Percentiles rank a stretch among this genome's conserved stretches.
phyloP scores from a whole-genome alignment of 2,888 invertebrate genomes.

The Clivina fossor region DNA sequence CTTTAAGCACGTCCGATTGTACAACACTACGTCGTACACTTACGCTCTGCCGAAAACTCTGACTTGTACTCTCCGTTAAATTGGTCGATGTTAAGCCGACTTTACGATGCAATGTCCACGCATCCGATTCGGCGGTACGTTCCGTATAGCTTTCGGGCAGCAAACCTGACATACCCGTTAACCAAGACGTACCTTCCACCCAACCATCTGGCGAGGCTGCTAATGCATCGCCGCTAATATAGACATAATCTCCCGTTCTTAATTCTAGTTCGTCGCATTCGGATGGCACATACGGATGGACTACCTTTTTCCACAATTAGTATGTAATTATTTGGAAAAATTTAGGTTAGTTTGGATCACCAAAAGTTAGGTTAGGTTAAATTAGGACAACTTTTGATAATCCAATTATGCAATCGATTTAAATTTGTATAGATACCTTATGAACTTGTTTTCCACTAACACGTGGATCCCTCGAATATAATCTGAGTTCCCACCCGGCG shows the following conservation, averaged over 20 bases:
- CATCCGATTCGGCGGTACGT: constrained; percentile 84
- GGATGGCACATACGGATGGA: constrained; percentile 73
- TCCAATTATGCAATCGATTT: no score
- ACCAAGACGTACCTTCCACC: constrained; percentile 83
- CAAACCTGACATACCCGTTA: constrained; percentile 77
- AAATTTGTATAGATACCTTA: constrained; percentile 45
- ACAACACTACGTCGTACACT: constrained; percentile 30
- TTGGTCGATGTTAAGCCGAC: constrained; percentile 55
- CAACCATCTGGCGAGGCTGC: constrained; percentile 80
- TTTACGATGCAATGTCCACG: constrained; percentile 85
- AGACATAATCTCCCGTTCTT: constrained; percentile 83
- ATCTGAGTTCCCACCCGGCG: constrained; percentile 79
- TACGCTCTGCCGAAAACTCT: constrained; percentile 45
- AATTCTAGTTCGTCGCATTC: constrained; percentile 84
- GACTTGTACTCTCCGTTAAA: constrained; percentile 49
- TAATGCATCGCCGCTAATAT: constrained; percentile 73
- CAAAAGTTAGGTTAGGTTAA: no score
- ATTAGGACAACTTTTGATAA: no score
- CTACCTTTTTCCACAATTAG: constrained; percentile 56
- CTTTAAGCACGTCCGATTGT: constrained; percentile 5
- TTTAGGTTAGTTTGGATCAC: no score
- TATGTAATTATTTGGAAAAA: no score
- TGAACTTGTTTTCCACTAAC: constrained; percentile 69
- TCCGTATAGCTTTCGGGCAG: constrained; percentile 82
- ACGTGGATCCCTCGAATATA: constrained; percentile 83